phyloP scores from a whole-genome alignment of 2,888 invertebrate species.

The Cylindroiulus punctatus region DNA sequence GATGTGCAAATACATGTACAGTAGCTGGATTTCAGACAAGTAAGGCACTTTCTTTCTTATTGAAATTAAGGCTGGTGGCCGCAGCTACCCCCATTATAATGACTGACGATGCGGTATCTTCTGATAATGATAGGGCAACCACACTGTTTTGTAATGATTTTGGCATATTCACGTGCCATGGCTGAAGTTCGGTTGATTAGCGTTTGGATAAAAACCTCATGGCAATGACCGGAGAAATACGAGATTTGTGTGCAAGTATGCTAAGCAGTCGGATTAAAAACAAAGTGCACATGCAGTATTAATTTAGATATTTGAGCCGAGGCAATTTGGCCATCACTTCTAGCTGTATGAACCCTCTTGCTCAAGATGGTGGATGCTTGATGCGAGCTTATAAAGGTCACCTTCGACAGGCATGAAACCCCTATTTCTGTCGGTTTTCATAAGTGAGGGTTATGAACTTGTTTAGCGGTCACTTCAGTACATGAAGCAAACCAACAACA shows the following conservation, averaged over 20 bases:
- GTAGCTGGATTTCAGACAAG: neutral
- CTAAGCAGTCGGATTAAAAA: neutral
- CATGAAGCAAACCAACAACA: conserved; percentile 22
- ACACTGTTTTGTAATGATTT: neutral
- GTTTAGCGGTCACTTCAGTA: conserved; percentile 29
- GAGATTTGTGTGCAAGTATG: neutral
- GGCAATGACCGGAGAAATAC: conserved; percentile 2
- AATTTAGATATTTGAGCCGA: conserved; percentile 19
- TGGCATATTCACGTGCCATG: neutral
- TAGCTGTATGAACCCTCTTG: neutral
- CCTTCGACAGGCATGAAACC: conserved; percentile 37
- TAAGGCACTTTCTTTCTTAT: neutral
- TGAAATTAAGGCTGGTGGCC: conserved; percentile 3
- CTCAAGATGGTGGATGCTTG: neutral
- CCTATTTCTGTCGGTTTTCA: conserved; percentile 34
- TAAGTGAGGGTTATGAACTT: conserved; percentile 42
- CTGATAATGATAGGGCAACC: conserved; percentile 4
- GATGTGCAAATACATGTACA: no score
- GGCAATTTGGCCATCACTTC: neutral
- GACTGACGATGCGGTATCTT: neutral
- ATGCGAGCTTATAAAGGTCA: neutral
- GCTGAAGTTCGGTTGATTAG: neutral
- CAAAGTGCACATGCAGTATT: neutral
- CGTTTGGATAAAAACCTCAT: neutral
- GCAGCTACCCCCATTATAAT: conserved; percentile 11